These are phyloP conservation scores for Phoxinus phoxinus DNA, from an alignment of 2,113 vertebrate species.

Conservation along the genomic window DNA sequence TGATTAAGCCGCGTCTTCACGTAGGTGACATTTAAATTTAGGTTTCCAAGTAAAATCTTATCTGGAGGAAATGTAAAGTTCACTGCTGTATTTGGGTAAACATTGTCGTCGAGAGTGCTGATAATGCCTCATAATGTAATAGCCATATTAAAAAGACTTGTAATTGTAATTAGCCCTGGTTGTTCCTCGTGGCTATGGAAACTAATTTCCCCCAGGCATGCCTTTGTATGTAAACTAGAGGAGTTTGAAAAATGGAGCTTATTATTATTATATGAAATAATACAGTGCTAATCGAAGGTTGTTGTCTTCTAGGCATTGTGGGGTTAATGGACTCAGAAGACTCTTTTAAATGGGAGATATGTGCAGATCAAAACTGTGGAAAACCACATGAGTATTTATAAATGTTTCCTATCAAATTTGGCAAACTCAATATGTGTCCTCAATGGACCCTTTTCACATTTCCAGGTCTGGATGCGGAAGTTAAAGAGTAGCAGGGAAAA, in stretches of 20 bases:
- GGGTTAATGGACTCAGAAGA: neutral
- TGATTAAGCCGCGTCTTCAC: constrained; percentile 21
- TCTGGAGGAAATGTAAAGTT: constrained; percentile 29
- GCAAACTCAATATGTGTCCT: neutral
- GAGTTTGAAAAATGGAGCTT: constrained; percentile 1
- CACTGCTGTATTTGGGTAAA: constrained; percentile 35
- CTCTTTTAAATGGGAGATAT: neutral
- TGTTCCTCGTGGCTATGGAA: constrained; percentile 38
- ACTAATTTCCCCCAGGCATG: constrained; percentile 37
- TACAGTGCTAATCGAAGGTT: neutral
- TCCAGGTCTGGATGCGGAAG: neutral
- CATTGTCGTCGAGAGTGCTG: neutral
- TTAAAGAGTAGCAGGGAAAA: neutral
- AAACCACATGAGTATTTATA: neutral
- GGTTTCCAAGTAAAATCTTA: neutral
- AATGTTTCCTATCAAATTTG: neutral
- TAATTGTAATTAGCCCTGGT: constrained; percentile 27
- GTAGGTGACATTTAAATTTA: constrained; percentile 30
- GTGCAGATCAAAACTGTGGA: neutral
- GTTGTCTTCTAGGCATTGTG: constrained; percentile 1
- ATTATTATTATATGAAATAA: constrained; percentile 24
- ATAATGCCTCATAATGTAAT: constrained; percentile 9
- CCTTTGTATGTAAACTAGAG: constrained; percentile 13
- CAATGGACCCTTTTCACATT: neutral
- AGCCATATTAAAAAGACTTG: constrained; percentile 12